Evolutionary conservation across 2,888 invertebrate genomes (phyloP).

Genomic region (Ellobium chinense): DNA sequence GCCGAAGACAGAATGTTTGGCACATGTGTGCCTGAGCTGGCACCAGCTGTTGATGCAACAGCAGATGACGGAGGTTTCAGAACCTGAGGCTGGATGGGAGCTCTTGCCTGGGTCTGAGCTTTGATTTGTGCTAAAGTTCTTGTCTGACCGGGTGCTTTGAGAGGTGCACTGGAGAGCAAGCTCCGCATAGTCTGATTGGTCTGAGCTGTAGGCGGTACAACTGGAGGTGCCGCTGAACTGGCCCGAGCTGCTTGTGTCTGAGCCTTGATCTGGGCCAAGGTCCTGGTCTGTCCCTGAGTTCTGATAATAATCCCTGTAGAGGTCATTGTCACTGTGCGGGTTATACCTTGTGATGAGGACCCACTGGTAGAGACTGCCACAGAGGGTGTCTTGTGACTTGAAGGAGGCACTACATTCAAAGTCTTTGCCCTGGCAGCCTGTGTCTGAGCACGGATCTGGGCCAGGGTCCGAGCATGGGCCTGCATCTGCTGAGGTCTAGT

Average conservation of each 20-base stretch:
- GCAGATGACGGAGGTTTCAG: constrained; percentile 18
- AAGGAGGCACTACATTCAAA: constrained; percentile 43
- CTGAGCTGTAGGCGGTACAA: constrained; percentile 43
- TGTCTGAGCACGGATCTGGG: constrained; percentile 69
- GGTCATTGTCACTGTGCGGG: constrained; percentile 45
- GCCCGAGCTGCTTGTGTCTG: constrained; percentile 65
- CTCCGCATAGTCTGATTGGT: constrained; percentile 51
- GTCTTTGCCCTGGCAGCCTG: constrained; percentile 48
- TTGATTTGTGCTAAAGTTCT: constrained; percentile 77
- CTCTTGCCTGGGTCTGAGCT: constrained; percentile 70
- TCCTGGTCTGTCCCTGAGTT: constrained; percentile 60
- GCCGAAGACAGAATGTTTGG: constrained; percentile 42
- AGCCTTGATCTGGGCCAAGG: constrained; percentile 70
- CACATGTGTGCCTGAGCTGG: constrained; percentile 4
- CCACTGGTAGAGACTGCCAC: not conserved
- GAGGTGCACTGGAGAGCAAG: constrained; percentile 41
- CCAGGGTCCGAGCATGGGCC: constrained; percentile 64
- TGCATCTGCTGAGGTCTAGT: constrained; percentile 47
- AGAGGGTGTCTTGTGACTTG: constrained; percentile 29
- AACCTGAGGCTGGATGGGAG: constrained; percentile 33
- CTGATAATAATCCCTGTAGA: constrained; percentile 49
- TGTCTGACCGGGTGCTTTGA: constrained; percentile 53
- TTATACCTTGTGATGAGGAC: constrained; percentile 30
- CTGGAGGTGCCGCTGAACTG: constrained; percentile 47
- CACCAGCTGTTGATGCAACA: constrained; percentile 2